phyloP scores from a whole-genome alignment of 2,888 invertebrate genomes.

The Eupithecia abbreviata region DNA sequence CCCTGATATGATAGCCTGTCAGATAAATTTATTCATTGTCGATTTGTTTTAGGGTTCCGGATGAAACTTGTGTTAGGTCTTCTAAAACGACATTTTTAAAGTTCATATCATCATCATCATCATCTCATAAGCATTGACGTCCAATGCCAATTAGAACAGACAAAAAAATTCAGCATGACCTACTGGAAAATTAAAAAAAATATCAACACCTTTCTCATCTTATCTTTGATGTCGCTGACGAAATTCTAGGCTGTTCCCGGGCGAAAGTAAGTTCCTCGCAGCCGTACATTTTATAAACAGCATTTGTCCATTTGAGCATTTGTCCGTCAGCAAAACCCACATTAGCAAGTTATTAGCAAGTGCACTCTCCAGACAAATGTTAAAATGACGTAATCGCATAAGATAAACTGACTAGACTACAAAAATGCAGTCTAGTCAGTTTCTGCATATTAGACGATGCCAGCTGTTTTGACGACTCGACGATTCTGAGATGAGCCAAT shows the following conservation, averaged over 20 bases:
- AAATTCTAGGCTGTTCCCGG: neutral
- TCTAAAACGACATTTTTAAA: neutral
- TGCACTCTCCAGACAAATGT: constrained; percentile 12
- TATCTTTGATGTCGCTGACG: neutral
- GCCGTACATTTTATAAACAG: neutral
- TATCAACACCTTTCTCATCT: neutral
- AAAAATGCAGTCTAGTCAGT: neutral
- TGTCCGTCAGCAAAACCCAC: constrained; percentile 13
- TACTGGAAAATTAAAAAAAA: too few relatives aligned
- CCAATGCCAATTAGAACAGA: neutral
- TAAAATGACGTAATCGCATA: constrained; percentile 26
- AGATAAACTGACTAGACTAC: constrained; percentile 29
- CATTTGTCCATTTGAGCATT: too few relatives aligned
- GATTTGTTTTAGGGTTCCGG: constrained; percentile 4
- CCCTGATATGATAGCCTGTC: neutral
- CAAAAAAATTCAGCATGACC: too few relatives aligned
- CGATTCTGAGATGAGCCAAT: constrained; percentile 14
- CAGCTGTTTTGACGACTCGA: constrained; percentile 17
- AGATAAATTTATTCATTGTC: constrained; percentile 6
- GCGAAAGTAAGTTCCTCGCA: neutral
- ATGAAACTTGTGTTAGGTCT: neutral
- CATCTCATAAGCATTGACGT: neutral
- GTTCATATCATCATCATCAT: neutral
- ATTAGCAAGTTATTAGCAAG: constrained; percentile 20
- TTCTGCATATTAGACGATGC: constrained; percentile 18